Evolutionary conservation across 1,140 invertebrate genomes (phyloP).

Genomic region (Fopius arisanus): DNA sequence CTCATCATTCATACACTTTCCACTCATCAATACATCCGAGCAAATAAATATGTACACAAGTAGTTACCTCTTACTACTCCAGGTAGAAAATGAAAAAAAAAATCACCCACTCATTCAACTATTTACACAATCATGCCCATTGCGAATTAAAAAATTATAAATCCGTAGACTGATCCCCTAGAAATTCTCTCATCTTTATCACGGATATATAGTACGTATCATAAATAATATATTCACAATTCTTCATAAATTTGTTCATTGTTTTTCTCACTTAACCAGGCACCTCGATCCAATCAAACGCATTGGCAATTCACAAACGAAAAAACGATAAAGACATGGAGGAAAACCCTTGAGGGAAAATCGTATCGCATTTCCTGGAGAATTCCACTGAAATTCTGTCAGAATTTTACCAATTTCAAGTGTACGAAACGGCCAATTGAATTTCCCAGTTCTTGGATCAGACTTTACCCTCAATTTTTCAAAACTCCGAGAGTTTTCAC

Average conservation of each 20-base stretch:
- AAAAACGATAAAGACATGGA: neutral
- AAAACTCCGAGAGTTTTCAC: too few relatives aligned
- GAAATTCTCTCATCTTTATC: neutral
- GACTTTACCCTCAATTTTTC: too few relatives aligned
- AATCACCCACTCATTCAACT: neutral
- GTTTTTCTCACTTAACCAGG: conserved; percentile 25
- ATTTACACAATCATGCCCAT: conserved; percentile 13
- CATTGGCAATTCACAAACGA: conserved; percentile 17
- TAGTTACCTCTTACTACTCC: neutral
- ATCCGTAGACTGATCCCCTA: neutral
- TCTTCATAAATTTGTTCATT: conserved; percentile 34
- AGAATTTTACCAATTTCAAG: too few relatives aligned
- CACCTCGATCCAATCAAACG: neutral
- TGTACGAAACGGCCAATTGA: too few relatives aligned
- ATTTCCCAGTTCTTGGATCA: too few relatives aligned
- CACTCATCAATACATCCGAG: neutral
- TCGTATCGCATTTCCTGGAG: too few relatives aligned
- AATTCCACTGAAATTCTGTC: too few relatives aligned
- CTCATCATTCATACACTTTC: neutral
- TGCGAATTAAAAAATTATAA: neutral
- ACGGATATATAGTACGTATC: conserved; percentile 25
- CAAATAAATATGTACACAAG: conserved; percentile 24
- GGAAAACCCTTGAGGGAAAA: neutral
- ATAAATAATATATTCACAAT: conserved; percentile 37
- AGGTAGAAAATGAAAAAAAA: neutral